Percentiles rank a stretch among this genome's conserved stretches.
phyloP scores from a whole-genome alignment of 1,140 invertebrate species.

The Apis dorsata region DNA sequence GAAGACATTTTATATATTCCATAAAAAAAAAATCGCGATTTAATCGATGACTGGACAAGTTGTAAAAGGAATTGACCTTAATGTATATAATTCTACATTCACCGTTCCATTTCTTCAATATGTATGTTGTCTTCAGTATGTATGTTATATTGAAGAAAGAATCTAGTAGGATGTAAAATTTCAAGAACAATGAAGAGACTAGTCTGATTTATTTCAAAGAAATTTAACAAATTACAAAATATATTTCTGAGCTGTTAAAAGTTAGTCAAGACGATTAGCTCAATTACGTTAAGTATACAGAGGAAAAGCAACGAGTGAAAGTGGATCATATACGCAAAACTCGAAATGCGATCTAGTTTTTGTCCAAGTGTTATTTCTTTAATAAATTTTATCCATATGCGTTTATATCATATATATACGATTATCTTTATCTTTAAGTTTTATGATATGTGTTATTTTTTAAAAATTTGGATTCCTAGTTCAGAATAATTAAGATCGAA shows the following conservation, averaged over 20 bases:
- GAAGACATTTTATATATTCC: neutral
- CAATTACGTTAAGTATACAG: neutral
- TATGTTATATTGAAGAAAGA: neutral
- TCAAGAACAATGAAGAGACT: too few relatives aligned
- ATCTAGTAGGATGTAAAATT: too few relatives aligned
- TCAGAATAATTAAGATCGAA: neutral
- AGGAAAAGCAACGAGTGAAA: slow-evolving; percentile 17
- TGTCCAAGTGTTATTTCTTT: neutral
- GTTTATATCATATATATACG: neutral
- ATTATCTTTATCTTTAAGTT: too few relatives aligned
- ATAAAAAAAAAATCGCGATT: neutral
- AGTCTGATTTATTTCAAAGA: neutral
- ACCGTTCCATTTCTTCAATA: neutral
- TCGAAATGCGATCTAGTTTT: neutral
- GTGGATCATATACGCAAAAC: neutral
- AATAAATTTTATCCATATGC: neutral
- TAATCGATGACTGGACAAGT: neutral
- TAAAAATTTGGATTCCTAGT: too few relatives aligned
- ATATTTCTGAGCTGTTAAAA: neutral
- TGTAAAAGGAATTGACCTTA: slow-evolving; percentile 21
- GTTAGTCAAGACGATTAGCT: neutral
- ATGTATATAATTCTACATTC: neutral
- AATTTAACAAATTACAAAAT: neutral
- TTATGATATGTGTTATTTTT: too few relatives aligned
- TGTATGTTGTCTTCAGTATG: neutral